Evolutionary conservation across 1,140 invertebrate genomes (phyloP), one percentile per base, ranked within the genome.

Genomic region (Drosophila micromelanica): DNA sequence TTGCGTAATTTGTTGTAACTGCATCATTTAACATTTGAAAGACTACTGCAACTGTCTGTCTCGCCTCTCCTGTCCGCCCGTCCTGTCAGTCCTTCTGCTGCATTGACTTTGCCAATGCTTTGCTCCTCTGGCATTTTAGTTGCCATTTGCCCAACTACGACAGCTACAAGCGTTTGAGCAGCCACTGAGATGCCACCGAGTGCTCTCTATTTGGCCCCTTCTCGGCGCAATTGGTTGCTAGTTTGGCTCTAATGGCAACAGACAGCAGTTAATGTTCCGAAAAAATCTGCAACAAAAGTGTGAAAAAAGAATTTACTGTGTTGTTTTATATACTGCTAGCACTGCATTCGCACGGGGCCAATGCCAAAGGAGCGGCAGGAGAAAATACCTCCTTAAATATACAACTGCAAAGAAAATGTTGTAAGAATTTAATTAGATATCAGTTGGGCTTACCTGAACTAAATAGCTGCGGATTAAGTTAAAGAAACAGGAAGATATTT

Each of bases 11-110:
- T 81, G 78, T 81, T 81, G 78, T 81, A 81, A 82, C 79, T 82
- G 80, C 80, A 82, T 82, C 80, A 82, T 82, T 82, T 82, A 82
- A 82, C 80, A 82, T 82, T 82, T 82, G 79, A 82, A 82, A 82
- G 74, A 82, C 79, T 80, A 81, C 77, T 62, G 62, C 70, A 69
- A 57, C 74, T 61, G 68, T 68, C 46, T 8, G 23, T 12, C 51
- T 35, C 32, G 32, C 6, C 32, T 27, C 27, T 27, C 32, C 32
- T 69, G 73, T 54, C 59, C 37, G 48, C n/a, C 7, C 4, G 9
- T 49, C 15, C 35, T 46, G 59, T 7, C 38, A 9, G 20, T 43
- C 13, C n/a, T 43, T 15, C 68, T 55, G 46, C 63, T 46, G 63
- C 11, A 54, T 17, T 61, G 57, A 56, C 6, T 51, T 37, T 8